These are phyloP conservation scores for Heliconius hewitsoni DNA, from an alignment of 1,140 invertebrate genomes.

Conservation along the genomic window DNA sequence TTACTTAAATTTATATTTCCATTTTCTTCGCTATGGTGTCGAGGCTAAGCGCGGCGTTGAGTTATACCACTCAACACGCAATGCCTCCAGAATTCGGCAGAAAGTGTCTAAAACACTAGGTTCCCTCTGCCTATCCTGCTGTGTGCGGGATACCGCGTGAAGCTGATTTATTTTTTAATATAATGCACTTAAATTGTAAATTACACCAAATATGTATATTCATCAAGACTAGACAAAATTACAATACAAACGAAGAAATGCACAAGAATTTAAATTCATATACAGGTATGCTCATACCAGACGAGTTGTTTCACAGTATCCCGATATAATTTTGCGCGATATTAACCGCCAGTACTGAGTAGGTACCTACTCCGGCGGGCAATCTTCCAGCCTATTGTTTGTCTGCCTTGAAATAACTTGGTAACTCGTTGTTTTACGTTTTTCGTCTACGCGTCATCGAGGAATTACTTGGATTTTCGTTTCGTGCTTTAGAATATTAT, in stretches of 20 bases:
- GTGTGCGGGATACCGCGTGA: too few relatives aligned
- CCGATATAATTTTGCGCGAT: slow-evolving; percentile 28
- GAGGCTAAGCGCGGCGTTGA: too few relatives aligned
- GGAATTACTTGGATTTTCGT: slow-evolving; percentile 1
- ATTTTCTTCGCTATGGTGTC: too few relatives aligned
- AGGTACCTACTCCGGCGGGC: not conserved
- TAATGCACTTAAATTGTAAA: not conserved
- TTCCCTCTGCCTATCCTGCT: too few relatives aligned
- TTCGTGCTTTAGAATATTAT: not conserved
- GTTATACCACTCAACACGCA: too few relatives aligned
- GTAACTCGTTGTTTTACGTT: not conserved
- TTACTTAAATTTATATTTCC: too few relatives aligned
- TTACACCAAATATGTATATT: not conserved
- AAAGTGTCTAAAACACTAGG: too few relatives aligned
- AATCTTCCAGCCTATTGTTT: slow-evolving; percentile 33
- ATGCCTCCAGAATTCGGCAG: too few relatives aligned
- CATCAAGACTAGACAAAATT: not conserved
- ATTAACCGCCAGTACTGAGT: not conserved
- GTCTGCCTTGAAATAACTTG: slow-evolving; percentile 28
- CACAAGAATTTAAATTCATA: not conserved
- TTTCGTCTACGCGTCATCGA: slow-evolving; percentile 20
- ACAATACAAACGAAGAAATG: not conserved
- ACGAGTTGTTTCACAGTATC: slow-evolving; percentile 17
- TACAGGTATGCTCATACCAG: not conserved
- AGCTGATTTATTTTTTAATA: too few relatives aligned